A percentile compares a stretch with the other conserved stretches of the same genome.
Conservation (phyloP, 1,140 invertebrate genomes). For the Oryctes rhinoceros region DNA sequence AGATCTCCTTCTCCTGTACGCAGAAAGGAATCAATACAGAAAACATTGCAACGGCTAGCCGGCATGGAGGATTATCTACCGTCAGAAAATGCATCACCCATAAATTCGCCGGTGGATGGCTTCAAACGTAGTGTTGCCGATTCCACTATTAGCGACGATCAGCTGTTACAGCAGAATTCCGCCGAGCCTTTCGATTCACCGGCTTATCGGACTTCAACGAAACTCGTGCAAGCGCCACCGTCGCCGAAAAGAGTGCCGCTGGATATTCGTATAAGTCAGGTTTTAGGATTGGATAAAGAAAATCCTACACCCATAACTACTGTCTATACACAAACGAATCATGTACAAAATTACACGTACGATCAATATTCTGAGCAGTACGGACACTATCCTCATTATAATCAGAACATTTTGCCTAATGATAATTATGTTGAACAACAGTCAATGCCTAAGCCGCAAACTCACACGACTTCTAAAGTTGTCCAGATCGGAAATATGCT, state of each 20-base stretch:
- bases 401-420: neutral
- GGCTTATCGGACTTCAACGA: neutral
- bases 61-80: conserved; percentile 27
- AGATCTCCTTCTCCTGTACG: conserved; percentile 33
- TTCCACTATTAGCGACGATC: conserved; percentile 64
- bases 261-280: conserved; percentile 57
- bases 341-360: conserved; percentile 36
- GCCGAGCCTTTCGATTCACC: conserved; percentile 46
- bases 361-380: conserved; percentile 40
- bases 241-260: conserved; percentile 55
- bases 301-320: conserved; percentile 39
- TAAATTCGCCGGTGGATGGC: conserved; percentile 56
- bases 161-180: conserved; percentile 54
- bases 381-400: conserved; percentile 39
- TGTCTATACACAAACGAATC: conserved; percentile 36
- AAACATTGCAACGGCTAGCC: conserved; percentile 40
- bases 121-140: conserved; percentile 62
- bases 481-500: conserved; percentile 66
- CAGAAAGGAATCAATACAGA: conserved; percentile 36
- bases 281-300: conserved; percentile 51
- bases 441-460: neutral
- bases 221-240: neutral
- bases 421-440: conserved; percentile 20
- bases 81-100: conserved; percentile 35
- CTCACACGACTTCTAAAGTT: conserved; percentile 48